These are phyloP conservation scores for Calephelis nemesis DNA, from an alignment of 1,140 invertebrate species.

Conservation along the genomic window DNA sequence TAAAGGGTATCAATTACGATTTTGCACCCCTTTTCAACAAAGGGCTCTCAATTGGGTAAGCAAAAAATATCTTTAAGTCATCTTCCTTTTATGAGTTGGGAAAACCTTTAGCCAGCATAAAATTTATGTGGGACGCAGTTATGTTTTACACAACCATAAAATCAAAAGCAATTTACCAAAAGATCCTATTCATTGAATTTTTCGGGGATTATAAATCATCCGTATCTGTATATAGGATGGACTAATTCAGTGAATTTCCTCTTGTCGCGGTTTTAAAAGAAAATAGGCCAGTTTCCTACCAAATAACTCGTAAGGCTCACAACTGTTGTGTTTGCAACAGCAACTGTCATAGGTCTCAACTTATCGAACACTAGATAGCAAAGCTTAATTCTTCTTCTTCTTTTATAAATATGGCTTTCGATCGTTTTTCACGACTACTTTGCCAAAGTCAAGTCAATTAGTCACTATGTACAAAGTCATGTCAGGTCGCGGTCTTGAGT, in stretches of 20 bases:
- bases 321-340: no score
- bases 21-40: slow-evolving; percentile 25
- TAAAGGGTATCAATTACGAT: slow-evolving; percentile 27
- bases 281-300: no score
- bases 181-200: background rate
- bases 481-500: no score
- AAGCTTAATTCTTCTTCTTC: no score
- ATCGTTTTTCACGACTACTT: no score
- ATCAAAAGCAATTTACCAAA: background rate
- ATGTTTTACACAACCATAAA: slow-evolving; percentile 7
- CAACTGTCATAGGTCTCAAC: no score
- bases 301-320: no score
- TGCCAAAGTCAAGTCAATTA: no score
- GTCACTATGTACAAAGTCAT: no score
- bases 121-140: slow-evolving; percentile 3
- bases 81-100: slow-evolving; percentile 19
- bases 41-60: slow-evolving; percentile 22
- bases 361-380: no score
- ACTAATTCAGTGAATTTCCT: background rate
- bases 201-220: background rate
- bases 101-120: slow-evolving; percentile 15
- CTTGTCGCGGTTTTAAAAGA: no score
- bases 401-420: no score
- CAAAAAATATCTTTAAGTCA: slow-evolving; percentile 26
- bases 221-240: background rate